Conservation (phyloP, 2,888 invertebrate genomes). For the Chrysodeixis includens region DNA sequence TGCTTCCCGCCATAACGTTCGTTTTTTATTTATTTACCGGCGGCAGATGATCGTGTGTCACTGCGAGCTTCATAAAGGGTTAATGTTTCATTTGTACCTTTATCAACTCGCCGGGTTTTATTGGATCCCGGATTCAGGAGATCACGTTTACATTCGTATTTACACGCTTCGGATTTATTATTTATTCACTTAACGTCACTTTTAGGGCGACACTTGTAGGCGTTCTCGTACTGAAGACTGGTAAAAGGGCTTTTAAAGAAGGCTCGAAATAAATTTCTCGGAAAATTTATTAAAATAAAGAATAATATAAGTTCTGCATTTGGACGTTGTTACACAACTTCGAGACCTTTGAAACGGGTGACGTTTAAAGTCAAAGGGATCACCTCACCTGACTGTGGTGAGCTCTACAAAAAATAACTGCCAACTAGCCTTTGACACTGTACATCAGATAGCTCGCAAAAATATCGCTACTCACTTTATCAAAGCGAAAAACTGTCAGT, state of each 20-base stretch:
- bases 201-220: neutral
- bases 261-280: no score
- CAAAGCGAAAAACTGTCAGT: neutral
- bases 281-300: no score
- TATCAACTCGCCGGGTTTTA: constrained; percentile 21
- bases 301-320: no score
- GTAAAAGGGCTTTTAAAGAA: no score
- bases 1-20: constrained; percentile 31
- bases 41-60: constrained; percentile 24
- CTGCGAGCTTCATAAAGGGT: constrained; percentile 11
- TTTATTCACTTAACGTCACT: neutral
- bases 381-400: neutral
- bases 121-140: constrained; percentile 16
- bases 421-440: neutral
- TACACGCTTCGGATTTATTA: constrained; percentile 1
- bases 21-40: constrained; percentile 8
- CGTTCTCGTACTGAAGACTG: no score
- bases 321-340: no score
- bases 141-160: constrained; percentile 11
- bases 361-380: no score
- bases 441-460: neutral
- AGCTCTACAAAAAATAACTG: neutral
- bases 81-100: constrained; percentile 34
- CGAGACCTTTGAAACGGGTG: no score
- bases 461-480: neutral